Evolutionary conservation across 2,113 vertebrate genomes (phyloP), one percentile per base, ranked within the genome.

Genomic region (Tenebrosternarchus preto): DNA sequence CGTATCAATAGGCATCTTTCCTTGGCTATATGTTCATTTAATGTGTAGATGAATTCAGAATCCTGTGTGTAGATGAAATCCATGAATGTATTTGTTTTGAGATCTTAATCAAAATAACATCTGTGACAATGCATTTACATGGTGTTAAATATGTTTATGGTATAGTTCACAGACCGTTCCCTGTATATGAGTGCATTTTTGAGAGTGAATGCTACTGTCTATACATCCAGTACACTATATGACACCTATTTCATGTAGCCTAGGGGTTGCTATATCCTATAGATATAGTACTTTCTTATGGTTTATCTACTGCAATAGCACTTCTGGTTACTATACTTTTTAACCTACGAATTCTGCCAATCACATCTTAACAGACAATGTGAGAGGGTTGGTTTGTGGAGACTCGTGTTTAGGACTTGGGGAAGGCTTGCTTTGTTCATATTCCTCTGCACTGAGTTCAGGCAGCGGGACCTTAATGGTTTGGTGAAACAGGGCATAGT

Each of bases 401-500:
- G 70, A 76, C 2, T 4, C 55, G 0, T 84, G 83, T 11, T 77
- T 85, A 29, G 59, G 63, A 25, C 80, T 22, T 0, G 80, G 84
- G 0, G 87, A 81, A 20, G 17, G 70, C 82, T 94, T 94, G 69
- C 94, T 95, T 50, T 88, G 84, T 1, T 96, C 93, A 39, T 94
- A 87, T 0, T 95, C 94, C 79, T 95, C 93, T 59, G 95, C 94
- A 0, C 97, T 98, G 87, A 92, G 91, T 69, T 94, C 93, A 0
- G 95, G 95, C 2, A 95, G 91, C 0, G 93, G 93, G 6, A 96
- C 95, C 68, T 95, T 95, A 0, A 91, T 92, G 0, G 95, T 99
- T n/a, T 95, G 92, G 76, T 99, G 94, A 69, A 99, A 99, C 83
- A 96, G 90, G 19, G 92, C 56, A 87, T 96, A 98, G 60, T 98